Evolutionary conservation across 1,140 invertebrate species (phyloP), one percentile per base, ranked within the genome.

Genomic region (Bombus affinis): DNA sequence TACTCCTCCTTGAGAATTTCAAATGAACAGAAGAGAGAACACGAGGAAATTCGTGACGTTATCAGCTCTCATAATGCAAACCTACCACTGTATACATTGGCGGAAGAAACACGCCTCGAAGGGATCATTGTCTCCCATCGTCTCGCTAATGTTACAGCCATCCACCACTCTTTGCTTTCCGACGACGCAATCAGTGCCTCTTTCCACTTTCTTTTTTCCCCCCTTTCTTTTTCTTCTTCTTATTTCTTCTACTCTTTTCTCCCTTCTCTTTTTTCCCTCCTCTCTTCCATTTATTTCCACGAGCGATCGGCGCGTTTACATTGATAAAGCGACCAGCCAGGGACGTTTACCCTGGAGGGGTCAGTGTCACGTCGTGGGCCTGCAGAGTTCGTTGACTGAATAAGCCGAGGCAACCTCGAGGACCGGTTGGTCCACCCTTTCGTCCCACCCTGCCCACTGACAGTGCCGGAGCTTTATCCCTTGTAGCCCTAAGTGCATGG

Each of bases 381-480:
- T 74, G 88, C 28, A 68, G 86, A 90, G 90, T 91, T 91, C 90
- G 83, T 91, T 91, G 90, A 91, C 90, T 91, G 86, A 87, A 86
- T 86, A 88, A 86, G 89, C 77, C 83, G 86, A 86, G 89, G 81
- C 86, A 88, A 82, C 81, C 90, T 83, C 84, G 74, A 83, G 89
- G 89, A 90, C 90, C 90, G 90, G 90, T 91, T 91, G 86, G 83
- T 88, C 88, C 84, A 91, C 90, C 90, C 88, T 86, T 62, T 89
- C 86, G 88, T 86, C 85, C 85, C 82, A 82, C 85, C 86, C 88
- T 89, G 84, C 89, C 78, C 78, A 84, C 84, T 78, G 57, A 66
- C 86, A 87, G 86, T 83, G 81, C 82, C 82, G 82, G 82, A 71
- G 75, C 82, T 79, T 79, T 84, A 72, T 73, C 81, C 82, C 82